These are phyloP conservation scores for Nemotelus nigrinus DNA, from an alignment of 2,888 invertebrate genomes.

Conservation along the genomic window DNA sequence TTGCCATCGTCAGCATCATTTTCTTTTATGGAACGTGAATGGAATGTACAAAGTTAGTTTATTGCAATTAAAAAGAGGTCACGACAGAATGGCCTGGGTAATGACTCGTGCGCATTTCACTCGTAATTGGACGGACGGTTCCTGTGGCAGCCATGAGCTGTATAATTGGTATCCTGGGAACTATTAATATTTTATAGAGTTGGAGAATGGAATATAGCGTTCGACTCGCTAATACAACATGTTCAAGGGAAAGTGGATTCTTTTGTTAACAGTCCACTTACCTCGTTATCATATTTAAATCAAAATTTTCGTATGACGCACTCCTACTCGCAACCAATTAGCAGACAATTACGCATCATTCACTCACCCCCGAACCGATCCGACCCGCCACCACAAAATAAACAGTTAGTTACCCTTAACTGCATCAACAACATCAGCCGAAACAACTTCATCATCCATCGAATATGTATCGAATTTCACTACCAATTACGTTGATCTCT, in stretches of 20 bases:
- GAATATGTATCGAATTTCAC: slow-evolving; percentile 42
- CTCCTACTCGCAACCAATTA: neutral
- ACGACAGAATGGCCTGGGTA: slow-evolving; percentile 29
- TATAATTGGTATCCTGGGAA: too few species aligned
- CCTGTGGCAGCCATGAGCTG: too few species aligned
- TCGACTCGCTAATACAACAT: too few species aligned
- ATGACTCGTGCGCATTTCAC: slow-evolving; percentile 20
- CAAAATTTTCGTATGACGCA: neutral
- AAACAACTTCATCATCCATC: slow-evolving; percentile 23
- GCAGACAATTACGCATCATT: neutral
- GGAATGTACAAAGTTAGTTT: slow-evolving; percentile 41
- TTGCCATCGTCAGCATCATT: slow-evolving; percentile 36
- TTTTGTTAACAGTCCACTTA: too few species aligned
- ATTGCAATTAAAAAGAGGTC: slow-evolving; percentile 41
- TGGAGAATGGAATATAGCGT: too few species aligned
- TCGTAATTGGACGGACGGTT: slow-evolving; percentile 21
- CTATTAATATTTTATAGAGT: too few species aligned
- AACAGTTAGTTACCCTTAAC: neutral
- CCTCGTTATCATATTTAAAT: too few species aligned
- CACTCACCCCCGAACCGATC: neutral
- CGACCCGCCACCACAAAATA: neutral
- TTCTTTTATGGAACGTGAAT: slow-evolving; percentile 39
- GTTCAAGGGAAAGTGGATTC: too few species aligned
- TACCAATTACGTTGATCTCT: slow-evolving; percentile 43
- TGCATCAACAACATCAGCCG: slow-evolving; percentile 2